phyloP scores from a whole-genome alignment of 2,113 vertebrate genomes.

The Crotalus horridus region DNA sequence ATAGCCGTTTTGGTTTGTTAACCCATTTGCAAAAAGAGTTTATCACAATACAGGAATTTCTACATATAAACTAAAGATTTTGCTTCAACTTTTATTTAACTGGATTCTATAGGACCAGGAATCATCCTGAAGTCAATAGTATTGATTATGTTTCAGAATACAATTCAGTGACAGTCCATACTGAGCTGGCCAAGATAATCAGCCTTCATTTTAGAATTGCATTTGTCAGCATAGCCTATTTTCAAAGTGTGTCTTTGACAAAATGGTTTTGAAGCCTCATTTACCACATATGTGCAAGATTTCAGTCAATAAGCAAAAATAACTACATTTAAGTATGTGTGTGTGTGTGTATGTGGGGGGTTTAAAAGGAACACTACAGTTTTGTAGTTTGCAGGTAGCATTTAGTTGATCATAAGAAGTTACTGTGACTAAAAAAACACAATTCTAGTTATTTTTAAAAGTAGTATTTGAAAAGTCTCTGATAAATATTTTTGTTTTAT shows the following conservation, averaged over 20 bases:
- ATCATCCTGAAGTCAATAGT: constrained; percentile 34
- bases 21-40: neutral
- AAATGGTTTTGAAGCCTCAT: constrained; percentile 34
- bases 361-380: neutral
- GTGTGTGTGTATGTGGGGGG: neutral
- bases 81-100: constrained; percentile 37
- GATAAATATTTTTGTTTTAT: neutral
- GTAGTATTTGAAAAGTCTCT: neutral
- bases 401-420: neutral
- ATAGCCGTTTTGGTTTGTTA: neutral
- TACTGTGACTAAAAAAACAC: neutral
- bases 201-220: constrained; percentile 47
- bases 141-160: constrained; percentile 51
- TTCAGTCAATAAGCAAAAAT: constrained; percentile 24
- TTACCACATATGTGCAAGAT: constrained; percentile 36
- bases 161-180: constrained; percentile 25
- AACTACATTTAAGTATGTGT: neutral
- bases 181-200: constrained; percentile 28
- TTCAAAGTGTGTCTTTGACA: constrained; percentile 22
- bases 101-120: constrained; percentile 19
- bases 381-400: neutral
- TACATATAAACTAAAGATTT: constrained; percentile 25
- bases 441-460: neutral
- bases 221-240: constrained; percentile 40
- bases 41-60: neutral